Evolutionary conservation across 2,888 invertebrate genomes (phyloP).

Genomic region (Thereva unica): DNA sequence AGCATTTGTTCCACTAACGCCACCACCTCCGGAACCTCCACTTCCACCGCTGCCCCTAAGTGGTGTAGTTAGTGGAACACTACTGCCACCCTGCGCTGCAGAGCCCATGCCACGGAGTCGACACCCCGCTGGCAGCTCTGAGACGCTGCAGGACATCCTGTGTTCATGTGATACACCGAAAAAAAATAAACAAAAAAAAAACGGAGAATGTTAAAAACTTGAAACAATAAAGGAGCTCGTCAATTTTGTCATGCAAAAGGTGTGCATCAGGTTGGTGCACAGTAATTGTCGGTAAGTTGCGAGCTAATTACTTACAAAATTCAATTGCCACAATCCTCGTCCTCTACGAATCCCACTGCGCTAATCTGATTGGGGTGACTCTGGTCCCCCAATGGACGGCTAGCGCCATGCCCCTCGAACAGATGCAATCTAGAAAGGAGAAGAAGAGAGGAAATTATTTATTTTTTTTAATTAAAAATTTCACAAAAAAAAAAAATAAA

Average conservation of each 20-base stretch:
- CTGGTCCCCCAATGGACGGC: slow-evolving; percentile 41
- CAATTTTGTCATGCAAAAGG: background rate
- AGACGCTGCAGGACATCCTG: slow-evolving; percentile 66
- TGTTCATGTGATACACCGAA: too few relatives aligned
- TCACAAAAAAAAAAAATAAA: background rate
- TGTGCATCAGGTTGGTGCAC: too few relatives aligned
- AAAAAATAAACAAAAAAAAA: slow-evolving; percentile 38
- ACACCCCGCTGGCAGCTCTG: slow-evolving; percentile 60
- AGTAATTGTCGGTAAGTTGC: too few relatives aligned
- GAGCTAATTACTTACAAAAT: slow-evolving; percentile 34
- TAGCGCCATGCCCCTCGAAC: slow-evolving; percentile 42
- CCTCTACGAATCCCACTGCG: slow-evolving; percentile 39
- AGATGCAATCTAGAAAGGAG: slow-evolving; percentile 26
- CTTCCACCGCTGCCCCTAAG: slow-evolving; percentile 47
- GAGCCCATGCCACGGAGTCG: slow-evolving; percentile 59
- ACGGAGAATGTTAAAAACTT: slow-evolving; percentile 2
- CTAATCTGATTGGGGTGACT: slow-evolving; percentile 39
- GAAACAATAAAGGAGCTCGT: background rate
- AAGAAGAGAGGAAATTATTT: slow-evolving; percentile 5
- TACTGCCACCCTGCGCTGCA: slow-evolving; percentile 51
- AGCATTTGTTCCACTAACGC: slow-evolving; percentile 50
- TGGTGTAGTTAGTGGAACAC: slow-evolving; percentile 48
- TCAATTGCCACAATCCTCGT: slow-evolving; percentile 33
- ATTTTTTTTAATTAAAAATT: background rate
- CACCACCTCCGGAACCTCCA: slow-evolving; percentile 48